Base-by-base conservation (phyloP, 2,797 vertebrate genomes). In the Chanos chanos region DNA sequence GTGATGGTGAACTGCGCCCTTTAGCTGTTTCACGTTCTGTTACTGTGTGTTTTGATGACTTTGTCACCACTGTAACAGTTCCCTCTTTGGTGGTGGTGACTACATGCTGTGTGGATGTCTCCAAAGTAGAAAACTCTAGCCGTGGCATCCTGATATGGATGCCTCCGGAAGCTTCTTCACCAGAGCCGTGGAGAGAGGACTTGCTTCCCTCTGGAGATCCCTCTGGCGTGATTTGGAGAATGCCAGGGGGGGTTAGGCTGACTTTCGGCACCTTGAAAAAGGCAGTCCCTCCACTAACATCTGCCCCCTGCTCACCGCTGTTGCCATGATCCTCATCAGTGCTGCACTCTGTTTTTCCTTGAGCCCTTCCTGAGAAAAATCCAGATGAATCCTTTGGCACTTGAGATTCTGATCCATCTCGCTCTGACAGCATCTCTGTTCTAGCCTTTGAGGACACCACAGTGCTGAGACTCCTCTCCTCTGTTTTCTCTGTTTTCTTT, bases 201-300 rank as follows among this genome's bases (percentile, higher is more conserved):
- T 51, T 82, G 75, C 80, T 81, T 51, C 77, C 82, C 63, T 61
- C 79, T 40, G 84, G 86, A 60, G 85, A 88, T 5, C 79, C 78
- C 66, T 90, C 82, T 1, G 86, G 83, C 10, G 86, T 84, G 57
- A 86, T 85, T 54, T 88, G 86, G 18, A 84, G 77, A 56, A 83
- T 86, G 4, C 87, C 79, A 28, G 84, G 90, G 48, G 92, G 88
- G 65, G 89, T 92, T 44, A 95, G 79, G 13, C 72, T 84, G 74
- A 94, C 76, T 51, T 92, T 91, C 0, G 91, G 90, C 57, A 93
- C 83, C 63, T 87, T 91, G 70, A 94, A 94, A 77, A 87, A 91
- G 9, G 87, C 61, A 2, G 87, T 81, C 53, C 87, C 83, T 57
- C 89, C 87, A 56, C 72, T 86, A n/a, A n/a, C n/a, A 1, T 79